Percentiles rank a stretch among this genome's conserved stretches.
Conservation (phyloP, 2,113 vertebrate species). For the Oreochromis niloticus region DNA sequence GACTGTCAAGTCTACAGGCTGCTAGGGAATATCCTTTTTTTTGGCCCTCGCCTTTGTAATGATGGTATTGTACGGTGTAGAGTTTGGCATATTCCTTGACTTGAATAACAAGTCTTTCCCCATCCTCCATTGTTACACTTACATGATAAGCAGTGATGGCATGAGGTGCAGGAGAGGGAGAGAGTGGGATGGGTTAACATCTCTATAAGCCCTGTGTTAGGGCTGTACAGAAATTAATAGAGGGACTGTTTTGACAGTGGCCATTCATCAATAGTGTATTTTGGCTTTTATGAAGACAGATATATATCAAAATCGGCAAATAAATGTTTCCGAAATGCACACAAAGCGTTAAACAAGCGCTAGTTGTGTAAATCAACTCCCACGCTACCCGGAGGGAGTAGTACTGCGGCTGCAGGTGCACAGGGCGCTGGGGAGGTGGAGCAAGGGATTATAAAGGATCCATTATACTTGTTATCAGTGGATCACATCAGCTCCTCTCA, state of each 20-base stretch:
- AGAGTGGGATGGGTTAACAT: not conserved
- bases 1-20: not conserved
- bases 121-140: not conserved
- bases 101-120: not conserved
- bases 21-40: not conserved
- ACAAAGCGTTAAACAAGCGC: not conserved
- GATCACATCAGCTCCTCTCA: not conserved
- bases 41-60: not conserved
- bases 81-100: not conserved
- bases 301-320: not conserved
- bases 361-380: not conserved
- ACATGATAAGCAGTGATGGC: not conserved
- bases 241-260: not conserved
- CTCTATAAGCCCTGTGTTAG: not conserved
- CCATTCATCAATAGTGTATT: not conserved
- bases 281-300: not conserved
- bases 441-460: conserved; percentile 2
- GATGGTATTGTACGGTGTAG: not conserved
- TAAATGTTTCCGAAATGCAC: not conserved
- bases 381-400: not conserved
- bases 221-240: not conserved
- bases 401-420: not conserved
- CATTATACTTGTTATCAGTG: conserved; percentile 20
- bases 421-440: not conserved
- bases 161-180: not conserved